A percentile compares a stretch with the other conserved stretches of the same genome.
Evolutionary conservation across 1,140 invertebrate genomes (phyloP).

Genomic region (Nilaparvata lugens): DNA sequence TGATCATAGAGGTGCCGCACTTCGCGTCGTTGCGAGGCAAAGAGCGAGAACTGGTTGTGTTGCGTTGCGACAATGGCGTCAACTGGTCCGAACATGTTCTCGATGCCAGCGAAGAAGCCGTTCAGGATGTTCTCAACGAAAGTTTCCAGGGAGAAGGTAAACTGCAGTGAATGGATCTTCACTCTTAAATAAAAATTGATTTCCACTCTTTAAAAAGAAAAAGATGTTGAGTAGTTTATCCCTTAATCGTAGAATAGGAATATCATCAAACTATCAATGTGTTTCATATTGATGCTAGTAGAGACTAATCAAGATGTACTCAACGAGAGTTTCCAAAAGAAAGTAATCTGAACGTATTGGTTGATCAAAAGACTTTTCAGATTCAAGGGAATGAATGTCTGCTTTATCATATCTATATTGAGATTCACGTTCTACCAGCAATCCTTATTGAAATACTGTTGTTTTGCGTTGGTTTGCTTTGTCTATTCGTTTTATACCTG

Average conservation of each 20-base stretch:
- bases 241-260: no score
- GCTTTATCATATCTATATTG: no score
- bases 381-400: no score
- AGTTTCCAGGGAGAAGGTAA: slow-evolving; percentile 89
- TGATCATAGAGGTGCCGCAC: slow-evolving; percentile 96
- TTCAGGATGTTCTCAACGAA: slow-evolving; percentile 92
- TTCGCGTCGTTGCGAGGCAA: slow-evolving; percentile 87
- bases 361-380: no score
- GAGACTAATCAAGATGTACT: slow-evolving; percentile 96
- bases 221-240: no score
- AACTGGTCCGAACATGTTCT: slow-evolving; percentile 94
- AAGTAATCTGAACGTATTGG: slow-evolving; percentile 57
- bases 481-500: no score
- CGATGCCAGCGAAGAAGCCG: slow-evolving; percentile 93
- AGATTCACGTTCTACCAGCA: no score
- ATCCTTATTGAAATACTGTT: no score
- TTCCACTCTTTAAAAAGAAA: no score
- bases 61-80: slow-evolving; percentile 91
- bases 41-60: slow-evolving; percentile 88
- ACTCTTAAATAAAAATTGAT: background rate
- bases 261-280: no score
- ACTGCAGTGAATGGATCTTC: slow-evolving; percentile 9
- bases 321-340: slow-evolving; percentile 90
- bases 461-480: no score
- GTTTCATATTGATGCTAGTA: slow-evolving; percentile 93